Evolutionary conservation across 2,797 vertebrate genomes (phyloP).

Genomic region (Serranus cabrilla): DNA sequence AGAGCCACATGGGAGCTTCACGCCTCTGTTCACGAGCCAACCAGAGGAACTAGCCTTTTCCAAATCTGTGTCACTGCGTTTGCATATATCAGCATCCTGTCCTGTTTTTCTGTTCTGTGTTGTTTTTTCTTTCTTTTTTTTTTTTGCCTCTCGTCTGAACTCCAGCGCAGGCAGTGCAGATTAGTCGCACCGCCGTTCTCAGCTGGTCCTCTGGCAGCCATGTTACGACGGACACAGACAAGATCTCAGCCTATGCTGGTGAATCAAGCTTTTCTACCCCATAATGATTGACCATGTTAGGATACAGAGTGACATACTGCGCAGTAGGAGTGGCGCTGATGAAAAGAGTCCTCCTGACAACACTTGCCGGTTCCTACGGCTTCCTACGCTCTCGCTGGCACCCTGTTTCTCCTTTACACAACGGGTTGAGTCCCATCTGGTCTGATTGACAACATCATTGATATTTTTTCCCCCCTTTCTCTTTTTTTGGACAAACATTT

Average conservation of each 20-base stretch:
- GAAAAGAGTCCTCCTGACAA: slow-evolving; percentile 76
- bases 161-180: slow-evolving; percentile 71
- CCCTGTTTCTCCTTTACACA: slow-evolving; percentile 71
- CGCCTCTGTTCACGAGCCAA: slow-evolving; percentile 93
- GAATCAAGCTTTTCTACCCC: slow-evolving; percentile 57
- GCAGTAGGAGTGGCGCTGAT: slow-evolving; percentile 65
- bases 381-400: slow-evolving; percentile 62
- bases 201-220: slow-evolving; percentile 76
- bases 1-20: slow-evolving; percentile 90
- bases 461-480: slow-evolving; percentile 82
- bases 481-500: slow-evolving; percentile 79
- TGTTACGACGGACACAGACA: slow-evolving; percentile 59
- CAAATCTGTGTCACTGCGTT: slow-evolving; percentile 85
- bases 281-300: slow-evolving; percentile 70
- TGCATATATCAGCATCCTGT: slow-evolving; percentile 88
- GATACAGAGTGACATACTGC: slow-evolving; percentile 62
- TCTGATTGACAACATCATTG: slow-evolving; percentile 75
- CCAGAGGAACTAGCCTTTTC: slow-evolving; percentile 79
- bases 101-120: slow-evolving; percentile 70
- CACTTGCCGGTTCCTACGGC: slow-evolving; percentile 58
- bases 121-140: slow-evolving; percentile 27
- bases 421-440: slow-evolving; percentile 61
- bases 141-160: slow-evolving; percentile 58
- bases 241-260: slow-evolving; percentile 71
- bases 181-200: slow-evolving; percentile 73